Evolutionary conservation across 2,797 vertebrate species (phyloP).

Genomic region (Lutjanus argentimaculatus): DNA sequence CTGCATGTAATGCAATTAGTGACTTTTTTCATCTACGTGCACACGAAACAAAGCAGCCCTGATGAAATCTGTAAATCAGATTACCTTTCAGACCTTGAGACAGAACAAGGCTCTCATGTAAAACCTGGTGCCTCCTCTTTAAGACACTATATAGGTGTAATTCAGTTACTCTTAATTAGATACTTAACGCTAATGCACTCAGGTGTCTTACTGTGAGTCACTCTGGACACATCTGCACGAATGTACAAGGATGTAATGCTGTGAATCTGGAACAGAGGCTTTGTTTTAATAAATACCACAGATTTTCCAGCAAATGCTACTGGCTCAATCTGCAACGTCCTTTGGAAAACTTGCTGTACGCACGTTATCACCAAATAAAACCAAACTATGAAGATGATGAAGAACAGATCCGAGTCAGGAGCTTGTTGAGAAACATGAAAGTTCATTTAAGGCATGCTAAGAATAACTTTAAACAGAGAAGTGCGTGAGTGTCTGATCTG

Average conservation of each 20-base stretch:
- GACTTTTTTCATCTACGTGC: neutral
- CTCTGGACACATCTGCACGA: neutral
- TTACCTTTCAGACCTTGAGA: constrained; percentile 32
- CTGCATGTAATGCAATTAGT: neutral
- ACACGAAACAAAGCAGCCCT: constrained; percentile 39
- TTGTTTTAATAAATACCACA: neutral
- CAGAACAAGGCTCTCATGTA: constrained; percentile 18
- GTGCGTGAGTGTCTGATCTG: neutral
- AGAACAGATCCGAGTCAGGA: constrained; percentile 20
- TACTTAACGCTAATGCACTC: neutral
- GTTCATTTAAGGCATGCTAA: neutral
- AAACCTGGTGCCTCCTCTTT: constrained; percentile 10
- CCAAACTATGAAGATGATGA: constrained; percentile 12
- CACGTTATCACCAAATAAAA: constrained; percentile 29
- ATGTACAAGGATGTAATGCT: too few species aligned
- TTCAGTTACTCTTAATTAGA: constrained; percentile 21
- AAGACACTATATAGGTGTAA: constrained; percentile 9
- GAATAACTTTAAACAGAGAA: constrained; percentile 5
- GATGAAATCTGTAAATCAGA: constrained; percentile 42
- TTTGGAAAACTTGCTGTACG: neutral
- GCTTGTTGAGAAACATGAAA: neutral
- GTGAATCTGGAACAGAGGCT: neutral
- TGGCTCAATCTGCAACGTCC: neutral
- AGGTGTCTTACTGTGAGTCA: neutral
- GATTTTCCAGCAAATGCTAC: constrained; percentile 5